Conservation (phyloP, 2,888 invertebrate species). For the Carpatolechia fugitivella region DNA sequence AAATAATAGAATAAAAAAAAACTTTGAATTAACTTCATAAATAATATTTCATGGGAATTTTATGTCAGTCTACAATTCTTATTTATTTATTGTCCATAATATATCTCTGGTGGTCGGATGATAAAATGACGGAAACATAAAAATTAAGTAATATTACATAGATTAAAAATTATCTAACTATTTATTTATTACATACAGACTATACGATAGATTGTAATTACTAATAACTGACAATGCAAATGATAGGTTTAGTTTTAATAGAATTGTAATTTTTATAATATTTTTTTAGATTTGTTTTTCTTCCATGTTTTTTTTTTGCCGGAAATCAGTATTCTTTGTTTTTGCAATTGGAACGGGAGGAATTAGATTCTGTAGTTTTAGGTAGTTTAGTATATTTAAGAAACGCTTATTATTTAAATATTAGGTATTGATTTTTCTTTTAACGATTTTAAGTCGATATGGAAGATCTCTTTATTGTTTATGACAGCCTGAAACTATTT, state of each 20-base stretch:
- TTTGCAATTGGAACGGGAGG: background rate
- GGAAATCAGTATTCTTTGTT: constrained; percentile 12
- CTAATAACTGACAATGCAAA: too few relatives aligned
- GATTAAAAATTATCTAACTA: constrained; percentile 22
- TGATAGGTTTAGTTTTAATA: too few relatives aligned
- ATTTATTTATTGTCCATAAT: too few relatives aligned
- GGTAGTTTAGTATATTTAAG: background rate
- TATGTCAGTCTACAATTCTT: too few relatives aligned
- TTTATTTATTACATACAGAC: too few relatives aligned
- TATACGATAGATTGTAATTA: too few relatives aligned
- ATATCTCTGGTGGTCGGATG: too few relatives aligned
- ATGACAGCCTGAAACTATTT: background rate
- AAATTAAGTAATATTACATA: constrained; percentile 25
- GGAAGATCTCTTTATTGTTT: constrained; percentile 6
- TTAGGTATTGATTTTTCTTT: background rate
- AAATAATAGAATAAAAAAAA: too few relatives aligned
- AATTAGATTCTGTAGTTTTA: constrained; percentile 9
- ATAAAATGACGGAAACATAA: too few relatives aligned
- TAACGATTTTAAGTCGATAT: constrained; percentile 5
- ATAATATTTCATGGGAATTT: too few relatives aligned
- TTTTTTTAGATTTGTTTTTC: constrained; percentile 21
- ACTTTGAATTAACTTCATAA: too few relatives aligned
- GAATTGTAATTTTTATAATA: background rate
- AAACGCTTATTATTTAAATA: constrained; percentile 13
- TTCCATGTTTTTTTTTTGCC: background rate